A percentile compares a stretch with the other conserved stretches of the same genome.
Conservation (phyloP, 2,888 invertebrate species). For the Elegia similella region DNA sequence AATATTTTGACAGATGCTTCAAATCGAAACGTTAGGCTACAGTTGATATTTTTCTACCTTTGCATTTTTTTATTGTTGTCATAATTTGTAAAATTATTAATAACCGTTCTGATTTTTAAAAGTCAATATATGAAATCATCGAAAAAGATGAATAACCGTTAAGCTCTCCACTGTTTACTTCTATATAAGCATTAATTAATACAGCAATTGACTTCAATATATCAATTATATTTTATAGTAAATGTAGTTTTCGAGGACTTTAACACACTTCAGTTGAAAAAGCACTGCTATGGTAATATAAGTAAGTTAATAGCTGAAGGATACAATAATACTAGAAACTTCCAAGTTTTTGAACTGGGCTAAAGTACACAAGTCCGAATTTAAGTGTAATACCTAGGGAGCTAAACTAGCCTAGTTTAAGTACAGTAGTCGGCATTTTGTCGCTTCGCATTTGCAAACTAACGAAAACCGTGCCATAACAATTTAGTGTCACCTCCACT, state of each 20-base stretch:
- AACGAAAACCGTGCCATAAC: constrained; percentile 78
- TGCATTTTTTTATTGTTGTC: neutral
- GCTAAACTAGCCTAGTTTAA: constrained; percentile 42
- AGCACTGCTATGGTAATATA: neutral
- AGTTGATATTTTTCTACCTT: constrained; percentile 10
- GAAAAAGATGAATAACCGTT: neutral
- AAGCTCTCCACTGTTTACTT: neutral
- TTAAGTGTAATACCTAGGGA: constrained; percentile 23
- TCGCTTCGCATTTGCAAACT: constrained; percentile 43
- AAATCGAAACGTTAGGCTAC: neutral
- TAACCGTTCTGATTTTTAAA: neutral
- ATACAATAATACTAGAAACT: neutral
- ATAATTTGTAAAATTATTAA: neutral
- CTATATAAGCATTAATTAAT: neutral
- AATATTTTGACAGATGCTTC: neutral
- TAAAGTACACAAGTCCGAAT: constrained; percentile 5
- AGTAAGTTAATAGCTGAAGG: neutral
- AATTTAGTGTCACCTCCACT: constrained; percentile 46
- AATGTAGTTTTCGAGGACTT: neutral
- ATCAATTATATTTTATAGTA: neutral
- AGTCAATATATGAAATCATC: neutral
- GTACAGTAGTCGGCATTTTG: constrained; percentile 38
- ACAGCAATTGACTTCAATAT: neutral
- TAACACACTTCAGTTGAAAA: neutral
- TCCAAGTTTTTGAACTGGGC: neutral